Evolutionary conservation across 2,888 invertebrate species (phyloP).

Genomic region (Mycalesis mineus): DNA sequence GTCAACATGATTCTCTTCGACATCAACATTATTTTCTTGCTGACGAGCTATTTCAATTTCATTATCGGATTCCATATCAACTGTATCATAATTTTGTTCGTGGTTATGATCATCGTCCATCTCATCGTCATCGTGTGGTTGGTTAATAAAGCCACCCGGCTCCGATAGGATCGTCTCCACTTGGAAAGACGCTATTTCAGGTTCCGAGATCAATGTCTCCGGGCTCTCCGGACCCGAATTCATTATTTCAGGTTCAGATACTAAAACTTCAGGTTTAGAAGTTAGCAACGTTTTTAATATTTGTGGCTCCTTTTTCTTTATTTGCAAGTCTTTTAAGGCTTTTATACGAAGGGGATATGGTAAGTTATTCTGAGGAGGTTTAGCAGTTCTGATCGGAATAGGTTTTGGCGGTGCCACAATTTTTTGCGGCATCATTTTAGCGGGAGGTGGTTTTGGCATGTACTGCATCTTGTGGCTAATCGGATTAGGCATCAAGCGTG

Average conservation of each 20-base stretch:
- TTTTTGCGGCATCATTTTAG: constrained; percentile 54
- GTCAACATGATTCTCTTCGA: constrained; percentile 41
- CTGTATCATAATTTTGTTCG: constrained; percentile 64
- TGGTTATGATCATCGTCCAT: constrained; percentile 53
- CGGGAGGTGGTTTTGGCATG: constrained; percentile 50
- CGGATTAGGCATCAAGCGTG: constrained; percentile 71
- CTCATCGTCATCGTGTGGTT: constrained; percentile 38
- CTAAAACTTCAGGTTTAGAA: constrained; percentile 65
- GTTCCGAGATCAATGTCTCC: constrained; percentile 72
- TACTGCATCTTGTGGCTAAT: constrained; percentile 69
- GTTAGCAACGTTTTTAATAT: constrained; percentile 73
- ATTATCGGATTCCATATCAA: constrained; percentile 72
- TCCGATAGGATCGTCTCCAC: constrained; percentile 72
- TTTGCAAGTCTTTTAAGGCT: constrained; percentile 73
- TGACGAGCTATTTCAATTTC: constrained; percentile 72
- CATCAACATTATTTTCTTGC: constrained; percentile 45
- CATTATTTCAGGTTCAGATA: constrained; percentile 70
- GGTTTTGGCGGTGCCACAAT: constrained; percentile 57
- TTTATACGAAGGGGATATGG: constrained; percentile 72
- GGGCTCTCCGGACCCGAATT: constrained; percentile 75
- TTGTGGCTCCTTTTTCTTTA: constrained; percentile 72
- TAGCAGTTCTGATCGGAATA: constrained; percentile 57
- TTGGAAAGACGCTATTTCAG: constrained; percentile 74
- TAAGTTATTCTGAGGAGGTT: constrained; percentile 56
- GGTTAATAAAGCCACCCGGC: constrained; percentile 58